Percentiles rank a stretch among this genome's conserved stretches.
phyloP scores from a whole-genome alignment of 2,888 invertebrate species.

The Drosophila paranaensis region DNA sequence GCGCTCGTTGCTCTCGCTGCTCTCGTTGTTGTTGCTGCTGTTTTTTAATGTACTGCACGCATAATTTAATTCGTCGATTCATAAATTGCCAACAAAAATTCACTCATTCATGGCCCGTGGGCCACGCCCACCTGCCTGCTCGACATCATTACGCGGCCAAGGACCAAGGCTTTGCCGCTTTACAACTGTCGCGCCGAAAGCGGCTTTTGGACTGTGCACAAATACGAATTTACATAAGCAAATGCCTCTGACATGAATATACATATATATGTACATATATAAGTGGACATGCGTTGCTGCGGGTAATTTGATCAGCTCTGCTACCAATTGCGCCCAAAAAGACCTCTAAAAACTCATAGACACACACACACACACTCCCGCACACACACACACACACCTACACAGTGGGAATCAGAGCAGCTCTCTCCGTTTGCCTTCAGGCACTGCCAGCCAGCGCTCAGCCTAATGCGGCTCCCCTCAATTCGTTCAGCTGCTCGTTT shows the following conservation, averaged over 20 bases:
- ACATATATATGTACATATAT: background rate
- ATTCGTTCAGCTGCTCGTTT: slow-evolving; percentile 16
- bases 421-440: slow-evolving; percentile 39
- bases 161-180: slow-evolving; percentile 32
- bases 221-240: slow-evolving; percentile 39
- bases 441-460: slow-evolving; percentile 46
- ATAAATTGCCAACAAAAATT: slow-evolving; percentile 69
- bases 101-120: slow-evolving; percentile 50
- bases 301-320: slow-evolving; percentile 57
- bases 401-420: slow-evolving; percentile 24
- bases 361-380: slow-evolving; percentile 9
- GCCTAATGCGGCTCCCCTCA: slow-evolving; percentile 33
- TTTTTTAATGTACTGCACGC: slow-evolving; percentile 71
- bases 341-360: slow-evolving; percentile 14
- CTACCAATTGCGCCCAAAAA: slow-evolving; percentile 31
- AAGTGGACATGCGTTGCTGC: slow-evolving; percentile 19
- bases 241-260: background rate
- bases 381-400: background rate
- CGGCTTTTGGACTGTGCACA: slow-evolving; percentile 47
- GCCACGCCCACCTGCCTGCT: slow-evolving; percentile 1
- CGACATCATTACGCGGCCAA: slow-evolving; percentile 5
- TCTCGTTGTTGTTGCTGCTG: slow-evolving; percentile 20
- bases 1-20: background rate
- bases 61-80: slow-evolving; percentile 80
- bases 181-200: slow-evolving; percentile 44